Evolutionary conservation across 2,113 vertebrate genomes (phyloP), one percentile per base, ranked within the genome.

Genomic region (Pampusana beccarii): DNA sequence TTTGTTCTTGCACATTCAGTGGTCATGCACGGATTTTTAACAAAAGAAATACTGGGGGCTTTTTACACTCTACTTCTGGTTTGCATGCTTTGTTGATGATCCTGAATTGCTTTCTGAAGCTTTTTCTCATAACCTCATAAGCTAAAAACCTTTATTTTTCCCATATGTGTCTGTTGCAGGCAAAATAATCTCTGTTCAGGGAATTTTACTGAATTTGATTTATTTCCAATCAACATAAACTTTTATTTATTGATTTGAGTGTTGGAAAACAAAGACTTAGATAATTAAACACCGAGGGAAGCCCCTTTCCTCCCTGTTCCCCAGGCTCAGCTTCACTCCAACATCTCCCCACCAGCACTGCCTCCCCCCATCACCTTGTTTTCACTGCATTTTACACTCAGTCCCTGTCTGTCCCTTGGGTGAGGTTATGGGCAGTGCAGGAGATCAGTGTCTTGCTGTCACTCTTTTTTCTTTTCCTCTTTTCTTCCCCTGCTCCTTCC

Each of bases 171-270:
- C 70, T 90, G 20, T 93, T 95, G 44, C 60, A 75, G 69, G 72
- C 58, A 77, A 83, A 92, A 64, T 23, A 88, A 57, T 93, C 71
- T 93, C 86, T 86, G 66, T 93, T 96, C 48, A 86, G 89, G 75
- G 86, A 96, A 80, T 93, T 92, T 77, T 48, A 77, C 54, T 88
- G 67, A 77, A 91, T 96, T 91, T 77, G 26, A 91, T 95, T 92
- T 70, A 80, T 93, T 92, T 86, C 50, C n/a, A 92, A 86, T 86
- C 93, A 91, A 72, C 58, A 70, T 86, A 77, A 92, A 83, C 16
- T 61, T 92, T 80, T 91, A 69, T 80, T 83, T 92, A 80, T 71
- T 80, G 44, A 66, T 88, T 57, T 88, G 31, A 8, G 9, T 91
- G 62, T 34, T 66, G 8, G 71, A 92, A 95, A 91, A 91, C 58